These are phyloP conservation scores for Agriopis marginaria DNA, from an alignment of 2,888 invertebrate species.

Conservation along the genomic window DNA sequence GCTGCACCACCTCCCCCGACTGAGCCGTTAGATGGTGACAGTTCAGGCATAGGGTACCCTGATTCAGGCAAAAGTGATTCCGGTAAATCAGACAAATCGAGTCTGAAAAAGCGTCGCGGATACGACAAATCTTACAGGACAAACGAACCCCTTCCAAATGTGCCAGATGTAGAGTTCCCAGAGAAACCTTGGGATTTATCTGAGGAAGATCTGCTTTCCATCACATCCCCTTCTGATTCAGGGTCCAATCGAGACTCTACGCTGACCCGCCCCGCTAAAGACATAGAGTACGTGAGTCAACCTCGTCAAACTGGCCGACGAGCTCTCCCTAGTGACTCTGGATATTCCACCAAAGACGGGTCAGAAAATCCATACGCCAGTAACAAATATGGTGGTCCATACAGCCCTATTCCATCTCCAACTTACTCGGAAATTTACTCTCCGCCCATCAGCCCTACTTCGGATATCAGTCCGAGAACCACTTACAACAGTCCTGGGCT, in stretches of 20 bases:
- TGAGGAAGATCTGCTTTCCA: conserved; percentile 87
- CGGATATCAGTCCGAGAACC: conserved; percentile 76
- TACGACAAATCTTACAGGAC: conserved; percentile 95
- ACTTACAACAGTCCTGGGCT: conserved; percentile 74
- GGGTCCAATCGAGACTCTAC: conserved; percentile 86
- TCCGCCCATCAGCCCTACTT: conserved; percentile 79
- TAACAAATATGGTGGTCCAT: conserved; percentile 73
- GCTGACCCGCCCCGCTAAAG: conserved; percentile 86
- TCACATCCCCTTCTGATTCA: conserved; percentile 86
- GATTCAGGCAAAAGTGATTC: conserved; percentile 83
- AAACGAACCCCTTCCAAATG: conserved; percentile 91
- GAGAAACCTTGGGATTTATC: conserved; percentile 93
- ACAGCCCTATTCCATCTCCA: conserved; percentile 80
- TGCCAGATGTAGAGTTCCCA: conserved; percentile 92
- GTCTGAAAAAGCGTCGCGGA: conserved; percentile 88
- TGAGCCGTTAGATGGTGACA: conserved; percentile 76
- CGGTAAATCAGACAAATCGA: conserved; percentile 81
- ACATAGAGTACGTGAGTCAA: conserved; percentile 87
- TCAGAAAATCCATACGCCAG: conserved; percentile 75
- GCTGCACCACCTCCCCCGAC: conserved; percentile 67
- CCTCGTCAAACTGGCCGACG: conserved; percentile 87
- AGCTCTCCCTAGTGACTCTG: conserved; percentile 82
- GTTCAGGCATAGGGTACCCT: conserved; percentile 83
- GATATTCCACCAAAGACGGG: conserved; percentile 77
- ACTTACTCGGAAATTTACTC: conserved; percentile 84